Percentiles rank a stretch among this genome's conserved stretches.
Conservation (phyloP, 2,888 invertebrate genomes). For the Microchrysa polita region DNA sequence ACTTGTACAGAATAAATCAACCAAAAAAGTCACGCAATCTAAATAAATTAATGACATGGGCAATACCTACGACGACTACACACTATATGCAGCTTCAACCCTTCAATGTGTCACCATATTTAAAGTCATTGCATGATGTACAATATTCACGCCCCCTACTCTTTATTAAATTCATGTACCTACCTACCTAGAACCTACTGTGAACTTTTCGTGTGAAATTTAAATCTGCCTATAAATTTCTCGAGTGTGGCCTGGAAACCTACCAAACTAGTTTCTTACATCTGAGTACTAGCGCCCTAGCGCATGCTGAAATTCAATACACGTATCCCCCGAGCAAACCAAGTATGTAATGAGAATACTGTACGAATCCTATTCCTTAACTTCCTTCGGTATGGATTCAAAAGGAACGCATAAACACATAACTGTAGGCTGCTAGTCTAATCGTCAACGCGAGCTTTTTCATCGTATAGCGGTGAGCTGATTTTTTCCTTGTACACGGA, state of each 20-base stretch:
- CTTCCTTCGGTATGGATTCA: constrained; percentile 8
- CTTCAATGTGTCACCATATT: neutral
- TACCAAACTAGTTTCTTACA: constrained; percentile 29
- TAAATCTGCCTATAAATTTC: neutral
- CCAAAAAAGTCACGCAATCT: neutral
- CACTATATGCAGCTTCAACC: neutral
- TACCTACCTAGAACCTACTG: too few species aligned
- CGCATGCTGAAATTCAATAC: constrained; percentile 47
- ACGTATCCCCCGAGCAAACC: constrained; percentile 44
- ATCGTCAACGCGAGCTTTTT: constrained; percentile 16
- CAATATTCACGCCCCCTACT: neutral
- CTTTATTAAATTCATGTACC: too few species aligned
- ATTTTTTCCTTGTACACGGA: too few species aligned
- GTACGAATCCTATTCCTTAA: neutral
- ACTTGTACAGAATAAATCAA: neutral
- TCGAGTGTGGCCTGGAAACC: constrained; percentile 23
- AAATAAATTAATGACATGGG: neutral
- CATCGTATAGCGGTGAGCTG: neutral
- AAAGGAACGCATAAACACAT: constrained; percentile 38
- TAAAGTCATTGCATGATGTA: neutral
- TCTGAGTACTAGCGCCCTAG: constrained; percentile 42
- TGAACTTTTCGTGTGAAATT: constrained; percentile 4
- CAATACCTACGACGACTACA: neutral
- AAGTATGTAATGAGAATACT: neutral
- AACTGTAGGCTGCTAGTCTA: neutral